These are phyloP conservation scores for Pampusana beccarii DNA, from an alignment of 2,113 vertebrate genomes.

Conservation along the genomic window DNA sequence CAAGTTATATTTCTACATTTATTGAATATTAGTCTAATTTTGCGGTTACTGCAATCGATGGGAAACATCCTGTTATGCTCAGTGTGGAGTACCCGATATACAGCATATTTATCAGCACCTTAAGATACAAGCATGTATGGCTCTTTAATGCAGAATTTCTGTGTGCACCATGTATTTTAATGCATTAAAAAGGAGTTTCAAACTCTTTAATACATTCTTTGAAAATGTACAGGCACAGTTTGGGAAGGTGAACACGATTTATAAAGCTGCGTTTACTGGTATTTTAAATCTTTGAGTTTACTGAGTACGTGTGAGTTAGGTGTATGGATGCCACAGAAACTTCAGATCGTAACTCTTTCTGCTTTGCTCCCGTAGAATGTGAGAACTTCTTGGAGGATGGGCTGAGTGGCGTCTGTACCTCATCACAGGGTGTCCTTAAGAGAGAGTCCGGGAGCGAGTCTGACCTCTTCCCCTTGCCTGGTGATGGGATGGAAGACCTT, in stretches of 20 bases:
- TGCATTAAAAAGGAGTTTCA: not conserved
- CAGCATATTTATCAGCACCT: not conserved
- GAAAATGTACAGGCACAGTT: not conserved
- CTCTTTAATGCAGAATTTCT: not conserved
- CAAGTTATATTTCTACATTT: not conserved
- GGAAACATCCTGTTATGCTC: not conserved
- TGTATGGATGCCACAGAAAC: not conserved
- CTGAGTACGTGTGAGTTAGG: fast-evolving
- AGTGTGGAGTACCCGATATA: not conserved
- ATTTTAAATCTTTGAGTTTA: not conserved
- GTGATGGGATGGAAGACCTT: slow-evolving; percentile 74
- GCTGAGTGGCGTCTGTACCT: slow-evolving; percentile 51
- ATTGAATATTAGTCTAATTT: not conserved
- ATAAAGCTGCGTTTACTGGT: not conserved
- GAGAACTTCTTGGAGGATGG: slow-evolving; percentile 72
- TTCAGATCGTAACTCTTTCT: not conserved
- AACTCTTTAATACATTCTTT: not conserved
- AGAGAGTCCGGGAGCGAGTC: slow-evolving; percentile 70
- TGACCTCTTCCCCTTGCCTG: slow-evolving; percentile 71
- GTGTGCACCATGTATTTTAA: fast-evolving
- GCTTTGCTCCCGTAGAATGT: slow-evolving; percentile 64
- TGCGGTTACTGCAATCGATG: not conserved
- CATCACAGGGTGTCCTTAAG: slow-evolving; percentile 56
- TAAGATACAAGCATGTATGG: not conserved
- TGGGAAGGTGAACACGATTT: not conserved